A percentile compares a stretch with the other conserved stretches of the same genome.
phyloP scores from a whole-genome alignment of 2,113 vertebrate species.

The Nerophis ophidion region DNA sequence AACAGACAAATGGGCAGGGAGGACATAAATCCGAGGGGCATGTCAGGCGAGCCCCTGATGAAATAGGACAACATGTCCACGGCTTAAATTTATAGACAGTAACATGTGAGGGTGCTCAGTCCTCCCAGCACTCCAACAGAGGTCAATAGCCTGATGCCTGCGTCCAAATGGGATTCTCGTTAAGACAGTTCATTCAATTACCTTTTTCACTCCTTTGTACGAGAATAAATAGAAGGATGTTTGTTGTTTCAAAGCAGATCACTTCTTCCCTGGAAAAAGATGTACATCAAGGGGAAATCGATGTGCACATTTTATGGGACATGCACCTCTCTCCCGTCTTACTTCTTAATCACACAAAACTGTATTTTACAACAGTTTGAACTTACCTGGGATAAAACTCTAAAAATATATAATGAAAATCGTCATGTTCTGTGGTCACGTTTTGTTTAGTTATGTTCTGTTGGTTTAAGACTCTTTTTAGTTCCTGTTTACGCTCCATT shows the following conservation, averaged over 20 bases:
- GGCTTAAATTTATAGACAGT: slow-evolving; percentile 73
- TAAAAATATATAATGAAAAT: neutral
- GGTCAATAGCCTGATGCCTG: slow-evolving; percentile 66
- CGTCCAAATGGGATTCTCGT: slow-evolving; percentile 61
- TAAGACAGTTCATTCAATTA: slow-evolving; percentile 48
- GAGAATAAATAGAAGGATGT: slow-evolving; percentile 28
- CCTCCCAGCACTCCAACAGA: slow-evolving; percentile 48
- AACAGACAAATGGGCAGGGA: slow-evolving; percentile 71
- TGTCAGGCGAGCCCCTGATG: slow-evolving; percentile 65
- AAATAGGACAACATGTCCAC: slow-evolving; percentile 57
- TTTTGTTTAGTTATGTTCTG: no score
- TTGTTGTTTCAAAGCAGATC: slow-evolving; percentile 33
- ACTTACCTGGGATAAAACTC: neutral
- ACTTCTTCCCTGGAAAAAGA: slow-evolving; percentile 14
- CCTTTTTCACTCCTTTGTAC: slow-evolving; percentile 16
- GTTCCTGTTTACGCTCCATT: no score
- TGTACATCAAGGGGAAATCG: slow-evolving; percentile 6
- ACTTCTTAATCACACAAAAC: neutral
- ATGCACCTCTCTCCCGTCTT: neutral
- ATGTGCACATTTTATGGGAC: slow-evolving; percentile 3
- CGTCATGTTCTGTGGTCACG: no score
- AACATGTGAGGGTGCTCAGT: slow-evolving; percentile 67
- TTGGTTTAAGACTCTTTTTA: no score
- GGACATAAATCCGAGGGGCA: slow-evolving; percentile 72
- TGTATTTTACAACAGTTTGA: neutral